These are phyloP conservation scores for Mythimna pallens DNA, from an alignment of 2,888 invertebrate species.

Conservation along the genomic window DNA sequence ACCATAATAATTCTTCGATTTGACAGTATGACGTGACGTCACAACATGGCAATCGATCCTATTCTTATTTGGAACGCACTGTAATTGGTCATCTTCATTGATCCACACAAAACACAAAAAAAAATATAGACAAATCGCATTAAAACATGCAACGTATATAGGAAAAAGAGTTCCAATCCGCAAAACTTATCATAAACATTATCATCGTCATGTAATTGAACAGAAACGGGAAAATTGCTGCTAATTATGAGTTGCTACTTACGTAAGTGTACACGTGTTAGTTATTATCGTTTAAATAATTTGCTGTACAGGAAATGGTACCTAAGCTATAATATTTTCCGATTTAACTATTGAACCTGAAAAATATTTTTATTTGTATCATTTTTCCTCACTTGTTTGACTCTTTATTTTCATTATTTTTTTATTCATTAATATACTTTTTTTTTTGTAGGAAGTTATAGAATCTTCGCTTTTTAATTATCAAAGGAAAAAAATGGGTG, in stretches of 20 bases:
- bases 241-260: neutral
- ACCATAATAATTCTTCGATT: too few relatives aligned
- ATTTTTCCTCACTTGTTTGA: neutral
- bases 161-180: slow-evolving; percentile 19
- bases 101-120: too few relatives aligned
- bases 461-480: too few relatives aligned
- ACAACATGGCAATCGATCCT: too few relatives aligned
- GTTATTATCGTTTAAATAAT: slow-evolving; percentile 24
- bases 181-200: slow-evolving; percentile 17
- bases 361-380: slow-evolving; percentile 1
- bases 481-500: too few relatives aligned
- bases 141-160: neutral
- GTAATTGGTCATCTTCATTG: too few relatives aligned
- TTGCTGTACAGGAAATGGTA: slow-evolving; percentile 25
- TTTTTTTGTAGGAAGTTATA: too few relatives aligned
- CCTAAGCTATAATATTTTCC: slow-evolving; percentile 5
- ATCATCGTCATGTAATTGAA: slow-evolving; percentile 28
- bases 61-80: too few relatives aligned
- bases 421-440: neutral
- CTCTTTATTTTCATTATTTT: neutral
- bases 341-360: slow-evolving; percentile 32
- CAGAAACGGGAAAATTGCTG: slow-evolving; percentile 28
- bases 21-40: too few relatives aligned
- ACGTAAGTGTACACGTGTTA: slow-evolving; percentile 6
- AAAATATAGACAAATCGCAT: neutral